Percentiles rank a stretch among this genome's conserved stretches.
These are phyloP conservation scores for Ennomos erosarius DNA, from an alignment of 2,888 invertebrate genomes.

Conservation along the genomic window DNA sequence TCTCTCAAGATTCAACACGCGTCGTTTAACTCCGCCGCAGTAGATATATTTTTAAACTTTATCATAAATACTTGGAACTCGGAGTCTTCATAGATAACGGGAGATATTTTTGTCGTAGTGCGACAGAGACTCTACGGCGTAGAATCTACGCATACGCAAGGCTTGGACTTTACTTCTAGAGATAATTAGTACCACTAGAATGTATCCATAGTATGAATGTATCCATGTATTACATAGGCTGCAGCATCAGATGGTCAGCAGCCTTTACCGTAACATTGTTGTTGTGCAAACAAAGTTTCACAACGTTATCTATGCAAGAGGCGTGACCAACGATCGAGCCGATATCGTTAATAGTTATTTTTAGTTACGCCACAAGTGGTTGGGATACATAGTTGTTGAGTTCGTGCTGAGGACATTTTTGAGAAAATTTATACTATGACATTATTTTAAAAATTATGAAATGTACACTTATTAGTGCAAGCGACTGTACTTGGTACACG, in stretches of 20 bases:
- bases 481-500: neutral
- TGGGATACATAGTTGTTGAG: too few species aligned
- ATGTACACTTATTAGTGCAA: too few species aligned
- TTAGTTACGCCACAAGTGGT: too few species aligned
- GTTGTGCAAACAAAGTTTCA: slow-evolving; percentile 43
- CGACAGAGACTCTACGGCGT: slow-evolving; percentile 1
- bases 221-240: neutral
- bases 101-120: slow-evolving; percentile 25
- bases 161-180: neutral
- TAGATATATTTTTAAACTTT: slow-evolving; percentile 29
- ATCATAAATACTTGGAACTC: slow-evolving; percentile 19
- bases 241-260: neutral
- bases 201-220: neutral
- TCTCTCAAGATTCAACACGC: slow-evolving; percentile 1
- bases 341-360: too few species aligned
- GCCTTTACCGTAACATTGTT: slow-evolving; percentile 28
- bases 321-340: slow-evolving; percentile 19
- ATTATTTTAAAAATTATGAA: too few species aligned
- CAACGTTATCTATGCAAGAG: slow-evolving; percentile 43
- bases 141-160: too few species aligned
- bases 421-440: too few species aligned
- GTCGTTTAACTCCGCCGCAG: slow-evolving; percentile 6
- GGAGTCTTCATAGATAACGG: slow-evolving; percentile 17
- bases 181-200: slow-evolving; percentile 5
- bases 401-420: too few species aligned